Conservation (phyloP, 2,888 invertebrate species). For the Machimus rusticus region DNA sequence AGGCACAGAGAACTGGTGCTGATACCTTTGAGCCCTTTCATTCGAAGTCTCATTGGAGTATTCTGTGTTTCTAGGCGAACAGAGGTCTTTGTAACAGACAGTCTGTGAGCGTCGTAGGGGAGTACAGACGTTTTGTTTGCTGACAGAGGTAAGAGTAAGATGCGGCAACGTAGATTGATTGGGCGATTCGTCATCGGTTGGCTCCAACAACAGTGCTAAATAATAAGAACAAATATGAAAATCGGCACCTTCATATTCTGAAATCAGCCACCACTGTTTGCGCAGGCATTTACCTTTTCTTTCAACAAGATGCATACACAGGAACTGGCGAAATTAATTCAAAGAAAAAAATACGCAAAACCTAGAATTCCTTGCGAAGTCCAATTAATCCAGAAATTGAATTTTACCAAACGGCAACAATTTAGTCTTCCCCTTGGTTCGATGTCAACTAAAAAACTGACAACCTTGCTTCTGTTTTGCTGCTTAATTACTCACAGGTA, state of each 20-base stretch:
- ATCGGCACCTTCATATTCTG: not conserved
- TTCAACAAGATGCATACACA: conserved; percentile 48
- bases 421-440: not conserved
- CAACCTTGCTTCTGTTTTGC: not conserved
- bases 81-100: not conserved
- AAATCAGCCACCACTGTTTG: not conserved
- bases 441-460: not conserved
- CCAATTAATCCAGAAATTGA: not conserved
- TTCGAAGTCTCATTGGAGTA: conserved; percentile 31
- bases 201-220: conserved; percentile 48
- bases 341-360: not conserved
- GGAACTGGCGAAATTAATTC: not conserved
- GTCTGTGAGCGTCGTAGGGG: not conserved
- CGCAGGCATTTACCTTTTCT: conserved; percentile 41
- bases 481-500: not conserved
- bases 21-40: conserved; percentile 44
- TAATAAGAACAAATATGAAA: conserved; percentile 2
- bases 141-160: conserved; percentile 41
- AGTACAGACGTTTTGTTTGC: conserved; percentile 37
- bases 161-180: conserved; percentile 45
- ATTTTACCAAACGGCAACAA: not conserved
- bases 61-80: not conserved
- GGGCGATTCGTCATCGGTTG: conserved; percentile 50
- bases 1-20: conserved; percentile 46
- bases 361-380: not conserved